These are phyloP conservation scores for Coptotermes formosanus DNA, from an alignment of 1,140 invertebrate species.

Conservation along the genomic window DNA sequence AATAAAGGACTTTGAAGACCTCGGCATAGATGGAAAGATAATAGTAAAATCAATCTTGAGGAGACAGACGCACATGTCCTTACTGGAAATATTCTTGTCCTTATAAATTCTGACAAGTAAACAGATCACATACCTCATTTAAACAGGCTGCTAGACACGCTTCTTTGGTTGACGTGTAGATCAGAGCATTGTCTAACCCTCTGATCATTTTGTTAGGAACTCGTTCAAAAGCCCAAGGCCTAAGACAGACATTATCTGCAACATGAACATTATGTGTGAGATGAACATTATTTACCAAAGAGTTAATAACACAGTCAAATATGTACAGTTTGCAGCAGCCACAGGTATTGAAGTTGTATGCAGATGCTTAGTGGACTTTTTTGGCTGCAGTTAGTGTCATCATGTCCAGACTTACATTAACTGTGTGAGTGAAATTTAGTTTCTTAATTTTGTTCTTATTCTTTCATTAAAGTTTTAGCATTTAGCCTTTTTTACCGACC, in stretches of 20 bases:
- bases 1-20: no score
- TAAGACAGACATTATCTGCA: slow-evolving; percentile 82
- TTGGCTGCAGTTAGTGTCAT: not conserved
- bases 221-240: slow-evolving; percentile 90
- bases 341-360: not conserved
- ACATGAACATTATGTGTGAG: slow-evolving; percentile 34
- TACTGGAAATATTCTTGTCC: not conserved
- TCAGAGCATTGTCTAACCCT: slow-evolving; percentile 85
- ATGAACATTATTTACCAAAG: not conserved
- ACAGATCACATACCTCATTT: slow-evolving; percentile 67
- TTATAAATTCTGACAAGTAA: not conserved
- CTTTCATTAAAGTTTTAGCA: no score
- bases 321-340: not conserved
- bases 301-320: not conserved
- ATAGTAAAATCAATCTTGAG: no score
- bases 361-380: not conserved
- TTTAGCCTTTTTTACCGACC: no score
- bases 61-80: no score
- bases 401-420: no score
- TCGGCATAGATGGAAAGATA: no score
- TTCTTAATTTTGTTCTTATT: no score
- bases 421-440: no score
- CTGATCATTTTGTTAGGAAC: slow-evolving; percentile 89
- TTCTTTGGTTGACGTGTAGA: slow-evolving; percentile 92
- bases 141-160: slow-evolving; percentile 88